Evolutionary conservation across 2,113 vertebrate genomes (phyloP), one percentile per base, ranked within the genome.

Genomic region (Gallinago jamesoni): DNA sequence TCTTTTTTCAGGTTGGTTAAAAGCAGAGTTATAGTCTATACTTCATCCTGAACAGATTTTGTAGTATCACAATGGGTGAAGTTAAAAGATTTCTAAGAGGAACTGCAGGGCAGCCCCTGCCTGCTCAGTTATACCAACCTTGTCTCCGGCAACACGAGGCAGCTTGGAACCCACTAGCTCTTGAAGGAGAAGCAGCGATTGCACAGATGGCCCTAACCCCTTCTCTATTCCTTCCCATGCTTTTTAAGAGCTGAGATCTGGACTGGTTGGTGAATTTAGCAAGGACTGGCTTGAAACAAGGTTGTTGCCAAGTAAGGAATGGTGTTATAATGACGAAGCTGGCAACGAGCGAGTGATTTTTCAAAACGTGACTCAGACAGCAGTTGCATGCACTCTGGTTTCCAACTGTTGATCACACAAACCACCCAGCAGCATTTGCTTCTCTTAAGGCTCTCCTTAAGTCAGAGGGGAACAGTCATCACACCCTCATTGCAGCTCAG

Each of bases 311-410:
- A 76, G 81, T 75, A 91, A 94, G 63, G 48, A 74, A 75, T 37
- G 62, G 75, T 68, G 48, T 60, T 60, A 89, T 76, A 96, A 91
- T 57, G 66, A 94, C 89, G 68, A 90, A 76, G 48, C 24, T 82
- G 81, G 62, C 62, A 95, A 96, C 0, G 1, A 66, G 48, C 66
- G 84, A 94, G 77, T 87, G 81, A 79, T 96, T 94, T 96, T 82
- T 94, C 91, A 87, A 68, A 87, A 84, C 53, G 62, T 68, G 81
- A n/a, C 74, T 87, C 87, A 94, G 77, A 78, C 66, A 87, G 75
- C 73, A 84, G 55, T 87, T 93, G 62, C 25, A 48, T 12, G 35
- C 69, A 60, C 31, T 87, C 56, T 69, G 30, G 69, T 90, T 70
- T 79, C 63, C 35, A 82, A 6, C 17, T 50, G 27, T 73, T 88